Evolutionary conservation across 1,140 invertebrate species (phyloP), one percentile per base, ranked within the genome.

Genomic region (Cryptotermes secundus): DNA sequence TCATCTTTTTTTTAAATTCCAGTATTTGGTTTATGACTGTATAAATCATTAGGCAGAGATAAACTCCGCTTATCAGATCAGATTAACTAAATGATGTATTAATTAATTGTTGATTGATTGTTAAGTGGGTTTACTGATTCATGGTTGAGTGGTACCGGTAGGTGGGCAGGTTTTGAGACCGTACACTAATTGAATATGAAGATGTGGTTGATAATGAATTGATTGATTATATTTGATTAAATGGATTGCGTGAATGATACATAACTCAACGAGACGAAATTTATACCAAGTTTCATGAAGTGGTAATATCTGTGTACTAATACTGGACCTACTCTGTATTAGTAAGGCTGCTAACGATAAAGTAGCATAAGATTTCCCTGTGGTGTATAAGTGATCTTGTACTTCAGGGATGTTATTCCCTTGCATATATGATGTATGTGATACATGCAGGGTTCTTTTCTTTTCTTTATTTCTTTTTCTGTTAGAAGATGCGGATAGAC

Each of bases 91-190:
- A 59, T 59, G 53, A 59, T 59, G 53, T 42, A 42, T 42, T 42
- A 59, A 59, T 59, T 59, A 59, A 59, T 59, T 59, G 24, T 59
- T 59, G 53, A 59, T 59, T 59, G 53, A 59, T 59, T 59, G 53
- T 59, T 59, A 59, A 59, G 53, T 59, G 6, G 12, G 19, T 59
- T 59, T 59, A 7, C 24, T 19, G 53, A 26, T 59, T 59, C 53
- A 16, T 59, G 53, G 3, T 24, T n/a, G 16, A 59, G 1, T 59
- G 53, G 6, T 59, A 59, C 7, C 19, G 53, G 53, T n/a, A 59
- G 53, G 53, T 59, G 53, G 53, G 53, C 53, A 59, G 19, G 19
- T 59, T 59, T 59, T n/a, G 53, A 26, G 26, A 19, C 6, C 22
- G 22, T n/a, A n/a, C n/a, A n/a, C n/a, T 59, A 59, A 59, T 59